Base-by-base conservation (phyloP, 2,888 invertebrate genomes). In the Aphodius sticticus region DNA sequence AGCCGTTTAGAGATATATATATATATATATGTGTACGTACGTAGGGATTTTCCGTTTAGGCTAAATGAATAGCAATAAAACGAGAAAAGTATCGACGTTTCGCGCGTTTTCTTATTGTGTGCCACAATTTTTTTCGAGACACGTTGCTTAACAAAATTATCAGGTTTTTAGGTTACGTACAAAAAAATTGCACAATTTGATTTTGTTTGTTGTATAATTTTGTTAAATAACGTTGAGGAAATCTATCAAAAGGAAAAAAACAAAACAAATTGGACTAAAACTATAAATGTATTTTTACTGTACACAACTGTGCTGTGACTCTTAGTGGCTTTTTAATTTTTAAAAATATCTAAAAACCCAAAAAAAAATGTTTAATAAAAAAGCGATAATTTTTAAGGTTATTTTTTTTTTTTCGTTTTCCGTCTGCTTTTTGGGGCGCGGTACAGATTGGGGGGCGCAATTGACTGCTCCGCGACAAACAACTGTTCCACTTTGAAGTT, bases 261-360 rank as follows among this genome's bases (percentile, higher is more conserved):
- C 53, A 81, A 81, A 80, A 81, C 78, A 80, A 82, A 83, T 82
- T 82, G 81, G 81, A 87, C 86, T 86, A 88, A 87, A 86, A 87
- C 87, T 78, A 76, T 77, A 77, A 81, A 78, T 74, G 87, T 88
- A 88, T 87, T 87, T 87, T 88, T 88, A 88, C 88, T 90, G 90
- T 90, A 90, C 89, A 90, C 90, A 90, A 90, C 90, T 90, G 90
- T 90, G 90, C 90, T 90, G 90, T 90, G 90, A 91, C 89, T 90
- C 89, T 90, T 90, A 90, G 90, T 90, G 90, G 91, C 90, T 90
- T 91, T 91, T 90, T 90, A 90, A 90, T 90, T 90, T 90, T 89
- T 88, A 89, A 89, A 89, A 88, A 87, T 87, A 86, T 86, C 86
- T 84, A 79, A 83, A 86, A 84, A 82, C 84, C 79, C 35, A 81